These are phyloP conservation scores for Drosophila mayaguana DNA, from an alignment of 2,888 invertebrate genomes.

Conservation along the genomic window DNA sequence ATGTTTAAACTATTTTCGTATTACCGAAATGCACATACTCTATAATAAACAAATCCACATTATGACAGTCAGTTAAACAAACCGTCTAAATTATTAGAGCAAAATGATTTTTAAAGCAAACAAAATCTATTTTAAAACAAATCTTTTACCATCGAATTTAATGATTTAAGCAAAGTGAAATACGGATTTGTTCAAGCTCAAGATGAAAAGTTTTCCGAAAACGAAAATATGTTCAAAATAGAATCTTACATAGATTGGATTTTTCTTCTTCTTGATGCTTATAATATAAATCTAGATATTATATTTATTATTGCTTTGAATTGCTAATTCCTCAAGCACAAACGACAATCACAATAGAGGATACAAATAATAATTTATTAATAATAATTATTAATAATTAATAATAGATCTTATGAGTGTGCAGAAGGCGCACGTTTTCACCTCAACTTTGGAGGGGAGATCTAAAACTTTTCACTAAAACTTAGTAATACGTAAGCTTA, in stretches of 20 bases:
- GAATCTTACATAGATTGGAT: background rate
- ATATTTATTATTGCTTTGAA: background rate
- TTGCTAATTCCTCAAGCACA: background rate
- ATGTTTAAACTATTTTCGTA: slow-evolving; percentile 20
- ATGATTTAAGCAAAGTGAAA: background rate
- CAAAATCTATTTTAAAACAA: background rate
- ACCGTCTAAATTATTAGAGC: background rate
- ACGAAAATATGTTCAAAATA: too few species aligned
- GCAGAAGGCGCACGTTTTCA: background rate
- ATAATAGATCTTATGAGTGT: background rate
- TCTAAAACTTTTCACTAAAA: too few species aligned
- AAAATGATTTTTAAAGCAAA: background rate
- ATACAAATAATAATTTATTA: too few species aligned
- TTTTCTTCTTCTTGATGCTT: too few species aligned
- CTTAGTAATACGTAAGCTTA: background rate
- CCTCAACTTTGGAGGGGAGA: background rate
- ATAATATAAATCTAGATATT: background rate
- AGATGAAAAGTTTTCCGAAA: background rate
- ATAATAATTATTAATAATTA: too few species aligned
- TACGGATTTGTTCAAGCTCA: background rate
- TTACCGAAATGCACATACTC: slow-evolving; percentile 20
- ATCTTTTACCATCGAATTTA: background rate
- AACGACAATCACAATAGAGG: background rate
- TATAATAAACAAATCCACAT: slow-evolving; percentile 29
- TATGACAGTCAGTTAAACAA: slow-evolving; percentile 13